Conservation (phyloP, 2,113 vertebrate genomes). For the Taurulus bubalis region DNA sequence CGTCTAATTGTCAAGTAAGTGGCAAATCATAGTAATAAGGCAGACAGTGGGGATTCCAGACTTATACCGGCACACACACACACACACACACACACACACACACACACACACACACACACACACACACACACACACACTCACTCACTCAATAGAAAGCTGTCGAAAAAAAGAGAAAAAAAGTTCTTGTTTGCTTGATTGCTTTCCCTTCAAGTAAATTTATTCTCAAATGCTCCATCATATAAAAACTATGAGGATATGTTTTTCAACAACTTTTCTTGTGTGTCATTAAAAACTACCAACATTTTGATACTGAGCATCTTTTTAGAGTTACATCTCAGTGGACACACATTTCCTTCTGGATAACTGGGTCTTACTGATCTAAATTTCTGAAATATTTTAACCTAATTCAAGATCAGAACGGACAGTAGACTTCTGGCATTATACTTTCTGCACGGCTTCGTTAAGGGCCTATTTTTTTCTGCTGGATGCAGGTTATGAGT, state of each 20-base stretch:
- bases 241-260: neutral
- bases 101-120: conserved; percentile 12
- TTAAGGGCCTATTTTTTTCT: conserved; percentile 43
- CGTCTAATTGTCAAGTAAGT: conserved; percentile 76
- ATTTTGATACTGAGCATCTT: neutral
- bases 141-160: neutral
- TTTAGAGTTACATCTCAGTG: neutral
- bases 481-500: conserved; percentile 37
- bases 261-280: neutral
- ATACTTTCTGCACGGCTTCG: conserved; percentile 35
- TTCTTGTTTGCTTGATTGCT: conserved; percentile 10
- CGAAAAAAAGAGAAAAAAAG: neutral
- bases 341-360: neutral
- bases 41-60: conserved; percentile 53
- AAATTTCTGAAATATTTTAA: neutral
- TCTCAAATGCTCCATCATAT: neutral
- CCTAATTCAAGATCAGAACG: conserved; percentile 15
- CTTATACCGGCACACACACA: conserved; percentile 28
- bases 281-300: neutral
- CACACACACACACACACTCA: neutral
- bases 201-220: neutral
- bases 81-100: neutral
- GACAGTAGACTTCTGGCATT: conserved; percentile 28
- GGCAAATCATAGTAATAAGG: conserved; percentile 70
- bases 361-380: neutral